A percentile compares a stretch with the other conserved stretches of the same genome.
Conservation (phyloP, 2,797 vertebrate genomes). For the Heteromormyrus szaboi region DNA sequence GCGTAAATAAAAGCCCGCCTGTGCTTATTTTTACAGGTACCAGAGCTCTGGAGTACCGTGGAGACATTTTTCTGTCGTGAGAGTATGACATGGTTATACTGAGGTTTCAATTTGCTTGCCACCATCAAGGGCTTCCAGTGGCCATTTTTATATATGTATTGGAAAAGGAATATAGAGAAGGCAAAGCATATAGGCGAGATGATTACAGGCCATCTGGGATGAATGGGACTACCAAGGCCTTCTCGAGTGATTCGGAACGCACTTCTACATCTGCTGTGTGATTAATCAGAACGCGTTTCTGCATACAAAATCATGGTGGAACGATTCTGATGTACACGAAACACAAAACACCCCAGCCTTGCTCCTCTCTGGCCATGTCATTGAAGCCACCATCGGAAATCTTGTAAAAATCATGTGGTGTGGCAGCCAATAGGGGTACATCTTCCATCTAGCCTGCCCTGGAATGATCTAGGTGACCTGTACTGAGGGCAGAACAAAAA, state of each 20-base stretch:
- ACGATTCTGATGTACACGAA: not conserved
- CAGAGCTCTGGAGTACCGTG: conserved; percentile 32
- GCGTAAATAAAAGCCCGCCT: not conserved
- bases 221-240: conserved; percentile 42
- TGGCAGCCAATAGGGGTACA: not conserved
- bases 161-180: conserved; percentile 26
- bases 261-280: conserved; percentile 34
- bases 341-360: not conserved
- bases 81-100: conserved; percentile 59
- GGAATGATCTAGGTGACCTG: not conserved
- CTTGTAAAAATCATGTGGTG: not conserved
- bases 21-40: not conserved
- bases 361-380: not conserved
- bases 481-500: not conserved
- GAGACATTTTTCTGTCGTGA: conserved; percentile 59
- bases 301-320: not conserved
- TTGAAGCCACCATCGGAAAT: not conserved
- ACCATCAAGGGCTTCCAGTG: conserved; percentile 55
- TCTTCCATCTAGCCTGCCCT: not conserved
- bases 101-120: conserved; percentile 56
- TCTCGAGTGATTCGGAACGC: conserved; percentile 46
- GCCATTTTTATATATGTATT: conserved; percentile 56
- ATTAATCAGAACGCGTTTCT: conserved; percentile 48
- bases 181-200: conserved; percentile 44
- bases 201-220: conserved; percentile 52